phyloP scores from a whole-genome alignment of 2,113 vertebrate species.

The Onychostruthus taczanowskii region DNA sequence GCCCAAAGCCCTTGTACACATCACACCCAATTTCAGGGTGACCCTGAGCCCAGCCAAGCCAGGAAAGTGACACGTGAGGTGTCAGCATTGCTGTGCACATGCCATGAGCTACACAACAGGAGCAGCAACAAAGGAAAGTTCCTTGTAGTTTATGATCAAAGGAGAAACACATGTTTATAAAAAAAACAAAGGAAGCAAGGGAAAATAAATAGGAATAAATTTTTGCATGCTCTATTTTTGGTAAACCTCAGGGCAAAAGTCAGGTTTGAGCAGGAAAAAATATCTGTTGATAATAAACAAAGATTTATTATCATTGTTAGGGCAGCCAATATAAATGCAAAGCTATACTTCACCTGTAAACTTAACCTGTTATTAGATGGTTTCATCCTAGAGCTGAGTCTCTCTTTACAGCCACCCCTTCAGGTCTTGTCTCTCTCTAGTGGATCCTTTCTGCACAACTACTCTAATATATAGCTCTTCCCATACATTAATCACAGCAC shows the following conservation, averaged over 20 bases:
- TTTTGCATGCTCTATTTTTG: neutral
- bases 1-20: neutral
- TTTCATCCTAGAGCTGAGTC: neutral
- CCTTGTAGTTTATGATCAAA: neutral
- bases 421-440: neutral
- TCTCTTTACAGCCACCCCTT: neutral
- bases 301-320: neutral
- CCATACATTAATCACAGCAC: slow-evolving; percentile 5
- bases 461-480: neutral
- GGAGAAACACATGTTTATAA: neutral
- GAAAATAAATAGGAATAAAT: neutral
- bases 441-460: neutral
- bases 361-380: neutral
- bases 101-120: neutral
- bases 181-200: neutral
- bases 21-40: neutral
- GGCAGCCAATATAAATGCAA: neutral
- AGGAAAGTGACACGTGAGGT: neutral
- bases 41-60: neutral
- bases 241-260: neutral
- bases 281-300: neutral
- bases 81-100: neutral
- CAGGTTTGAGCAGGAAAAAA: neutral
- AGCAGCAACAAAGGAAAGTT: neutral
- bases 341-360: neutral